Conservation (phyloP, 2,113 vertebrate genomes). For the Macrotus californicus region DNA sequence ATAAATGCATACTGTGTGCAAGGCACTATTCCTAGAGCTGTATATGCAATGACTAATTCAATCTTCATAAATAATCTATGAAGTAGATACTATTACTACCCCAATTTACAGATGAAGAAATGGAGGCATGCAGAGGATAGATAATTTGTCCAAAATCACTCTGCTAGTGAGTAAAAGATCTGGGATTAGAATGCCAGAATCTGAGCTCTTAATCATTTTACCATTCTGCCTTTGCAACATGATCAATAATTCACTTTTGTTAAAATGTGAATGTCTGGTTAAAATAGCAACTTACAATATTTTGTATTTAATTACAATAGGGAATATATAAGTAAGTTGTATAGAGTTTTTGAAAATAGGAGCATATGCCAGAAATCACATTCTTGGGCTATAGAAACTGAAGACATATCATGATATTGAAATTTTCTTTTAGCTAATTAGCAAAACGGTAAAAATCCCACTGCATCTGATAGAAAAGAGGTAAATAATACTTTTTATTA, state of each 20-base stretch:
- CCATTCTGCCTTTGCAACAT: not conserved
- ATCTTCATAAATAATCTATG: not conserved
- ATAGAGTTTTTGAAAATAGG: not conserved
- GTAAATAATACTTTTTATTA: slow-evolving; percentile 37
- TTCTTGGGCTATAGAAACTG: not conserved
- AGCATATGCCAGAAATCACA: not conserved
- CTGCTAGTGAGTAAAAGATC: not conserved
- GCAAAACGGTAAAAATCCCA: not conserved
- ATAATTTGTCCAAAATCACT: not conserved
- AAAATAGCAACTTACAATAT: not conserved
- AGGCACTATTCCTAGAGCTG: not conserved
- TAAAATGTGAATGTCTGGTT: not conserved
- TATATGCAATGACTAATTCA: not conserved
- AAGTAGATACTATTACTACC: not conserved
- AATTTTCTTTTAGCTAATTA: slow-evolving; percentile 7
- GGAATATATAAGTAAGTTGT: not conserved
- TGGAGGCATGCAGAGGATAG: not conserved
- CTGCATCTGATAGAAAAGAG: not conserved
- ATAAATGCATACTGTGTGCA: not conserved
- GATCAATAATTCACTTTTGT: not conserved
- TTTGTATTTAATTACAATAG: not conserved
- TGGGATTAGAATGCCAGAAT: not conserved
- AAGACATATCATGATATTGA: not conserved
- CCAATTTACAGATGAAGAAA: slow-evolving; percentile 6
- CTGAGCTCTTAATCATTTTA: not conserved